Conservation (phyloP, 1,140 invertebrate species). For the Zaprionus gabonicus region DNA sequence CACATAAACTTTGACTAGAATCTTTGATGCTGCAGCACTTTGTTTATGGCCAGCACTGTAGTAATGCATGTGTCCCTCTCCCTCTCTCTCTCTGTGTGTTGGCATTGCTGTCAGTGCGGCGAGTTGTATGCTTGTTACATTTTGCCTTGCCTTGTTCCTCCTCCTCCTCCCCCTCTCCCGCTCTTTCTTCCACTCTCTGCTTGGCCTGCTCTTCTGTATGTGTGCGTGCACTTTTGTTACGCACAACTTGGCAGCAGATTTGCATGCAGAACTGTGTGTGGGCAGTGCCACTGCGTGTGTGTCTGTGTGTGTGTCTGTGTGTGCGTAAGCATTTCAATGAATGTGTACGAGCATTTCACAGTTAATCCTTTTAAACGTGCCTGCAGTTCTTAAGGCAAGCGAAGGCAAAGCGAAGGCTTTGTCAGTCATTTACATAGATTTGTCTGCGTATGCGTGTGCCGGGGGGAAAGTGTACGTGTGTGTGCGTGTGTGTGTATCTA, state of each 20-base stretch:
- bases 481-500: constrained; percentile 30
- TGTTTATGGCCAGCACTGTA: constrained; percentile 64
- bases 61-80: background rate
- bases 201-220: constrained; percentile 18
- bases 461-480: background rate
- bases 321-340: background rate
- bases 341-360: constrained; percentile 14
- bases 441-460: constrained; percentile 8
- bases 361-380: constrained; percentile 40
- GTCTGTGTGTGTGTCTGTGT: constrained; percentile 15
- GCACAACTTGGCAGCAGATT: constrained; percentile 61
- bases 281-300: background rate
- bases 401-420: constrained; percentile 2
- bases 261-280: constrained; percentile 30
- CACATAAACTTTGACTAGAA: constrained; percentile 56
- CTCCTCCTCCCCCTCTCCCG: background rate
- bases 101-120: constrained; percentile 18
- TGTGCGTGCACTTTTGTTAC: constrained; percentile 65
- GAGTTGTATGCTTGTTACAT: constrained; percentile 49
- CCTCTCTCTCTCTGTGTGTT: background rate
- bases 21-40: constrained; percentile 47
- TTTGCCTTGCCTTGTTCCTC: constrained; percentile 18
- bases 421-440: constrained; percentile 9
- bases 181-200: background rate
- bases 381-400: constrained; percentile 6